phyloP scores from a whole-genome alignment of 2,888 invertebrate species.

The Rotaria socialis region DNA sequence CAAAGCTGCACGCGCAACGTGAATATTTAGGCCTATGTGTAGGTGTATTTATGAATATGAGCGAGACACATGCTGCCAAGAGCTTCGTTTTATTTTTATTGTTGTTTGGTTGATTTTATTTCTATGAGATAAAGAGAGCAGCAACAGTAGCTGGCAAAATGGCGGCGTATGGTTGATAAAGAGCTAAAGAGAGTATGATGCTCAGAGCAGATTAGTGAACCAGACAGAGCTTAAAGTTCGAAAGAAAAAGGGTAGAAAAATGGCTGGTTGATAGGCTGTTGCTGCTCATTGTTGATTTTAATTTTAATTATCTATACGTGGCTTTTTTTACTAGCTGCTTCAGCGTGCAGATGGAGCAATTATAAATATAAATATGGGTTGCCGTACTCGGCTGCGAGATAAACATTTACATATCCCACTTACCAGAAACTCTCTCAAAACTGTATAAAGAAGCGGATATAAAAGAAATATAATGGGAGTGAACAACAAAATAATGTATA shows the following conservation, averaged over 20 bases:
- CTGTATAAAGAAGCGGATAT: not conserved
- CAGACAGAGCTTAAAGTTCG: not conserved
- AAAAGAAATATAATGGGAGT: not conserved
- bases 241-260: not conserved
- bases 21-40: not conserved
- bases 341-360: slow-evolving; percentile 29
- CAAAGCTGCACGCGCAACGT: not conserved
- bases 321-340: not conserved
- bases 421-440: slow-evolving; percentile 19
- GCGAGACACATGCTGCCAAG: not conserved
- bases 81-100: not conserved
- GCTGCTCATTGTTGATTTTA: slow-evolving; percentile 4
- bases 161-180: not conserved
- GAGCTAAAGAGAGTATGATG: not conserved
- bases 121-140: not conserved
- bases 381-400: not conserved
- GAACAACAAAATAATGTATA: not conserved
- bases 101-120: not conserved
- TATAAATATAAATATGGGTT: not conserved
- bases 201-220: slow-evolving; percentile 26
- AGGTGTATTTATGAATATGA: not conserved
- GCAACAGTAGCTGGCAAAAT: slow-evolving; percentile 7
- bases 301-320: not conserved
- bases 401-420: not conserved
- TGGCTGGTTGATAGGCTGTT: not conserved